Percentiles rank a stretch among this genome's conserved stretches.
phyloP scores from a whole-genome alignment of 2,797 vertebrate genomes.

The Labeo calbasu region DNA sequence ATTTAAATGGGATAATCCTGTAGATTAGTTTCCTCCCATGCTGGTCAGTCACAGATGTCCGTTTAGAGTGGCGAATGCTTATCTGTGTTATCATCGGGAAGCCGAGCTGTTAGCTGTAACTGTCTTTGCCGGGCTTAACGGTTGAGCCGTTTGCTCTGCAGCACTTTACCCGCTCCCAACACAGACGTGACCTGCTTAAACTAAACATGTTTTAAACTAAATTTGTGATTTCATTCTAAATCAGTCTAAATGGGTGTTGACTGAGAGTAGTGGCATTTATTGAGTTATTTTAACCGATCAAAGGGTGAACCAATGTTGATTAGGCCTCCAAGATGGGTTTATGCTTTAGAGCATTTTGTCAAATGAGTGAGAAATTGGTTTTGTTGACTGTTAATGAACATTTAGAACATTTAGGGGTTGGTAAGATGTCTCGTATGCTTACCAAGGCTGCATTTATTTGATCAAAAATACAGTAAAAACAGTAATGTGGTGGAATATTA shows the following conservation, averaged over 20 bases:
- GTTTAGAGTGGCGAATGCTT: slow-evolving; percentile 49
- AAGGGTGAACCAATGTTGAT: background rate
- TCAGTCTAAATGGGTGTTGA: background rate
- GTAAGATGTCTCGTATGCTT: background rate
- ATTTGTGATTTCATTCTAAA: background rate
- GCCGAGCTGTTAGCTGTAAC: slow-evolving; percentile 33
- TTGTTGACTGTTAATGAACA: background rate
- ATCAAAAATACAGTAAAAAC: background rate
- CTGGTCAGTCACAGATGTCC: slow-evolving; percentile 44
- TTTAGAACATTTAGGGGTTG: background rate
- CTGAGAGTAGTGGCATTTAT: background rate
- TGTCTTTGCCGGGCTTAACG: slow-evolving; percentile 8
- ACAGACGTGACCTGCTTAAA: slow-evolving; percentile 1
- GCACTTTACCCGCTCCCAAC: background rate
- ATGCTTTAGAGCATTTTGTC: background rate
- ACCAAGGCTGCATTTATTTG: background rate
- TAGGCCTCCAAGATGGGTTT: background rate
- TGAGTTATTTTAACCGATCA: background rate
- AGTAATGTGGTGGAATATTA: background rate
- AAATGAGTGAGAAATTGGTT: background rate
- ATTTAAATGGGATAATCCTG: slow-evolving; percentile 54
- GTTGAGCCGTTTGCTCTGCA: background rate
- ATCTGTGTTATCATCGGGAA: slow-evolving; percentile 50
- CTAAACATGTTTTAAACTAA: background rate
- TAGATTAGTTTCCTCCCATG: slow-evolving; percentile 58